Conservation (phyloP, 2,888 invertebrate genomes). For the Ectobius pallidus region DNA sequence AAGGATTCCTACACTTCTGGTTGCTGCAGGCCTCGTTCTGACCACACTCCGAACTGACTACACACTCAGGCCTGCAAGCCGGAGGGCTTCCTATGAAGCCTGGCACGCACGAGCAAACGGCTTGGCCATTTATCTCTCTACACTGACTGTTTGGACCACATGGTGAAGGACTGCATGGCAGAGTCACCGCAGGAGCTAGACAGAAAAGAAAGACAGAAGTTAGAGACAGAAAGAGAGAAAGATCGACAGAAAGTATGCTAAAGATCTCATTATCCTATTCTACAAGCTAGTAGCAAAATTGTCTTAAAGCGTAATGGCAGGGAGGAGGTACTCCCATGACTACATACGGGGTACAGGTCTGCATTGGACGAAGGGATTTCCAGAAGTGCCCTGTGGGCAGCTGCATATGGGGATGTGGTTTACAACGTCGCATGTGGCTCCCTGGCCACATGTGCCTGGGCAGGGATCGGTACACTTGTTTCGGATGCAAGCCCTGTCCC, state of each 20-base stretch:
- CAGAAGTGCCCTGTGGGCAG: conserved; percentile 71
- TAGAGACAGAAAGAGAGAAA: neutral
- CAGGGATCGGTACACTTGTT: conserved; percentile 75
- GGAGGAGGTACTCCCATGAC: too few species aligned
- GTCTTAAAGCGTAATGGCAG: neutral
- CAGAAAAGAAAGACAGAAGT: conserved; percentile 2
- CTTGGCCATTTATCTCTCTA: conserved; percentile 70
- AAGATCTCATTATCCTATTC: neutral
- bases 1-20: conserved; percentile 80
- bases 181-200: conserved; percentile 34
- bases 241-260: neutral
- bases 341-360: conserved; percentile 61
- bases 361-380: conserved; percentile 75
- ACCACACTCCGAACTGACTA: conserved; percentile 63
- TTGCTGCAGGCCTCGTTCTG: conserved; percentile 61
- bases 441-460: conserved; percentile 75
- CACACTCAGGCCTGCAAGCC: conserved; percentile 78
- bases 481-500: conserved; percentile 71
- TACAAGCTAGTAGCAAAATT: neutral
- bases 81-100: conserved; percentile 79
- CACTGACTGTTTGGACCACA: conserved; percentile 74
- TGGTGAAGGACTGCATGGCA: conserved; percentile 65
- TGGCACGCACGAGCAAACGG: conserved; percentile 77
- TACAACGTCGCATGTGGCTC: conserved; percentile 73
- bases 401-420: conserved; percentile 80